phyloP scores from a whole-genome alignment of 2,113 vertebrate species.

The Thamnaconus septentrionalis region DNA sequence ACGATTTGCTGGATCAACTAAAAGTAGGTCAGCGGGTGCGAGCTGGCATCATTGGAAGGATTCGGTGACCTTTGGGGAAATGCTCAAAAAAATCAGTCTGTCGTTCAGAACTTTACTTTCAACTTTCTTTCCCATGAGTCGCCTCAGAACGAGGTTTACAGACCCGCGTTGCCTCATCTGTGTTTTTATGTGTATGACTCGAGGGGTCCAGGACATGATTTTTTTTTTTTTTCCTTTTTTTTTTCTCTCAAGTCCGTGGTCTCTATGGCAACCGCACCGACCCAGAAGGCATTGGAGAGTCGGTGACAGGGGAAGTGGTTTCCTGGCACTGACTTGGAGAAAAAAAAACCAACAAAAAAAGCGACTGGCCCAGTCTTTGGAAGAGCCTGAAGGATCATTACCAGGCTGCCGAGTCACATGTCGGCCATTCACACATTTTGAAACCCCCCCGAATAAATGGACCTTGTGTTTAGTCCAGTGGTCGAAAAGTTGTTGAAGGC shows the following conservation, averaged over 20 bases:
- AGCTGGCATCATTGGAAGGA: conserved; percentile 12
- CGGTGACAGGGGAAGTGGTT: conserved; percentile 43
- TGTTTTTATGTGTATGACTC: conserved; percentile 23
- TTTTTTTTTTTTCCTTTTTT: conserved; percentile 25
- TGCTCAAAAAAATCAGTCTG: not conserved
- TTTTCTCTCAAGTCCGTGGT: conserved; percentile 17
- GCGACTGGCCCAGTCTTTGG: conserved; percentile 33
- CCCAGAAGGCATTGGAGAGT: conserved; percentile 39
- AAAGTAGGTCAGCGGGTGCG: conserved; percentile 41
- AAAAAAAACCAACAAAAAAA: conserved; percentile 29
- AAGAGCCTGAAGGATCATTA: conserved; percentile 27
- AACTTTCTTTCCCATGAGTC: too few relatives aligned
- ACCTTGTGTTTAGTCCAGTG: conserved; percentile 11
- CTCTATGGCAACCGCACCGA: conserved; percentile 54
- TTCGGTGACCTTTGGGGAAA: conserved; percentile 10
- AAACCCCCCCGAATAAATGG: conserved; percentile 36
- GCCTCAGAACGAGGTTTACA: not conserved
- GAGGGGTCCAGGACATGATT: conserved; percentile 6
- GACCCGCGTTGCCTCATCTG: conserved; percentile 15
- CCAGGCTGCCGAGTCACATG: conserved; percentile 53
- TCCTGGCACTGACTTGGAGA: conserved; percentile 42
- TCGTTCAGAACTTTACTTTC: not conserved
- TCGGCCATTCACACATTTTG: conserved; percentile 31
- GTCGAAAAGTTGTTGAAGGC: not conserved
- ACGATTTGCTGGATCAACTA: conserved; percentile 8